A percentile compares a stretch with the other conserved stretches of the same genome.
Conservation (phyloP, 2,888 invertebrate genomes). For the Atethmia centrago region DNA sequence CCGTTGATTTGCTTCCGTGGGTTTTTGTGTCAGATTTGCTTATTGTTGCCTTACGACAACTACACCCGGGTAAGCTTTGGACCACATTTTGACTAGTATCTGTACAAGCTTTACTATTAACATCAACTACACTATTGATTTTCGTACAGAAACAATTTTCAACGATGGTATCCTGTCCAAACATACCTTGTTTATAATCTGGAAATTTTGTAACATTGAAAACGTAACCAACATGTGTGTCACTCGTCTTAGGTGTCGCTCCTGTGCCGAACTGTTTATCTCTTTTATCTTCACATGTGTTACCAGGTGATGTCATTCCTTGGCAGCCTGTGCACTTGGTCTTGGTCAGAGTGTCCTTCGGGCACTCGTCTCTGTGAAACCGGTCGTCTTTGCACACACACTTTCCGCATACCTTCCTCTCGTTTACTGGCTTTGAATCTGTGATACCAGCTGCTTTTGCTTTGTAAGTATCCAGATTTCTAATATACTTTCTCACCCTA, state of each 20-base stretch:
- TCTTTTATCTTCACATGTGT: conserved; percentile 81
- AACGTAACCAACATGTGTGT: conserved; percentile 76
- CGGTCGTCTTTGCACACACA: conserved; percentile 85
- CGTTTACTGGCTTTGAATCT: conserved; percentile 67
- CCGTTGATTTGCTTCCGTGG: conserved; percentile 57
- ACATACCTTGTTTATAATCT: conserved; percentile 72
- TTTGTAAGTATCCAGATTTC: conserved; percentile 82
- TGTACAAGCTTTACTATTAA: conserved; percentile 29
- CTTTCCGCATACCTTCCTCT: conserved; percentile 80
- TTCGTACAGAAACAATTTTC: conserved; percentile 69
- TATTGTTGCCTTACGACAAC: conserved; percentile 62
- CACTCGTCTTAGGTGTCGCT: conserved; percentile 67
- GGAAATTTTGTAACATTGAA: conserved; percentile 75
- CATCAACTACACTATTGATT: conserved; percentile 51
- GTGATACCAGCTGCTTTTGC: conserved; percentile 71
- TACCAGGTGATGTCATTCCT: conserved; percentile 73
- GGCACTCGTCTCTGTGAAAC: conserved; percentile 82
- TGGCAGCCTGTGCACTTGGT: conserved; percentile 78
- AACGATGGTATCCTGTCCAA: conserved; percentile 73
- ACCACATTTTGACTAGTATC: conserved; percentile 41
- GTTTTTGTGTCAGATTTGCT: conserved; percentile 58
- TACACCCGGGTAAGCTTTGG: conserved; percentile 59
- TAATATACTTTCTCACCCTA: conserved; percentile 84
- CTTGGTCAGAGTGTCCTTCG: conserved; percentile 63
- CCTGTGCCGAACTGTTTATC: conserved; percentile 76